A percentile compares a stretch with the other conserved stretches of the same genome.
Evolutionary conservation across 92 coral and sea anemone species (phyloP).

Genomic region (Zoanthus gigantus): DNA sequence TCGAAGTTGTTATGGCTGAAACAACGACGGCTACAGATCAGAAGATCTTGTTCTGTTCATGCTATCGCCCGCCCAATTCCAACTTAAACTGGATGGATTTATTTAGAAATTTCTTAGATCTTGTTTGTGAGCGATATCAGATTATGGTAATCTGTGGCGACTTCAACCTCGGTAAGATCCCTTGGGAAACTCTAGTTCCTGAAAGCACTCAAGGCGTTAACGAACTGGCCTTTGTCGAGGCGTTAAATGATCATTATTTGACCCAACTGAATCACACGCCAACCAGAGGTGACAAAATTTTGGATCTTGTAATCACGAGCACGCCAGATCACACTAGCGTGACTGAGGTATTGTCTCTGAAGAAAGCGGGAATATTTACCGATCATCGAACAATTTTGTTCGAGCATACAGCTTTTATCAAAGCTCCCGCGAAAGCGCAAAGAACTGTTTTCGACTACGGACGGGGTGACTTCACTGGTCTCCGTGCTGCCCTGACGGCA

Average conservation of each 20-base stretch:
- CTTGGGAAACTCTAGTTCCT: conserved; percentile 44
- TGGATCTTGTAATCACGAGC: neutral
- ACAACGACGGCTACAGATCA: conserved; percentile 32
- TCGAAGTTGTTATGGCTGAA: conserved; percentile 51
- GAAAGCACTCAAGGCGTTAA: conserved; percentile 41
- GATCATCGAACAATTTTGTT: conserved; percentile 34
- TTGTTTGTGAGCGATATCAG: conserved; percentile 3
- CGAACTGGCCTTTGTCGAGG: conserved; percentile 52
- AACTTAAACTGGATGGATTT: conserved; percentile 4
- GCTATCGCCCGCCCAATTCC: conserved; percentile 55
- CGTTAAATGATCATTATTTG: neutral
- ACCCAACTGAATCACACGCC: conserved; percentile 31
- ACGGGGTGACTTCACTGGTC: conserved; percentile 57
- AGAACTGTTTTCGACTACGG: conserved; percentile 64
- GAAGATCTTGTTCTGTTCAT: conserved; percentile 54
- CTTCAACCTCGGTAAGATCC: conserved; percentile 53
- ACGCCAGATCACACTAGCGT: conserved; percentile 32
- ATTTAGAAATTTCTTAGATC: conserved; percentile 4
- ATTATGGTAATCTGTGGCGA: conserved; percentile 51
- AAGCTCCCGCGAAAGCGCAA: conserved; percentile 45
- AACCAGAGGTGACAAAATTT: conserved; percentile 58
- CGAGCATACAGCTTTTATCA: conserved; percentile 28
- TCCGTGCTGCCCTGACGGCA: conserved; percentile 30
- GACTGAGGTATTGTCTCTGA: conserved; percentile 45
- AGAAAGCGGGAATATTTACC: conserved; percentile 31